Evolutionary conservation across 2,888 invertebrate genomes (phyloP).

Genomic region (Polydrusus tereticollis): DNA sequence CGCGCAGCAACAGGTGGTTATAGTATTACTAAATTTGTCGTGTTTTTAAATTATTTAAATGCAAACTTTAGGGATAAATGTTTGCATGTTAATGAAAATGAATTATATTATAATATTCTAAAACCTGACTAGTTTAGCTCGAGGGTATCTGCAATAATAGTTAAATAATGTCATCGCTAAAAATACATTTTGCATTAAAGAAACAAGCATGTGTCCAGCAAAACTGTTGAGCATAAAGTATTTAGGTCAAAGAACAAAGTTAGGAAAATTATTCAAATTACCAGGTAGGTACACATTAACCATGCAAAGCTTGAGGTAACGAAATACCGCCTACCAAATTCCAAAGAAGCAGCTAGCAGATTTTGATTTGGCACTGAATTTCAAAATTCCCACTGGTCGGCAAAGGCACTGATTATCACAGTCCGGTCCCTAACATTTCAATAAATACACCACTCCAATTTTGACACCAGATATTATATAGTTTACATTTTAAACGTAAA

Average conservation of each 20-base stretch:
- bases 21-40: conserved; percentile 8
- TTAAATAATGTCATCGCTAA: conserved; percentile 56
- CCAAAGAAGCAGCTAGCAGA: conserved; percentile 57
- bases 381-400: conserved; percentile 1
- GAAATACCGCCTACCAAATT: conserved; percentile 64
- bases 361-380: conserved; percentile 41
- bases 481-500: conserved; percentile 25
- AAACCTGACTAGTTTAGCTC: conserved; percentile 24
- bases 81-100: conserved; percentile 13
- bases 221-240: conserved; percentile 7
- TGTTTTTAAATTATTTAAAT: not conserved
- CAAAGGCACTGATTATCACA: conserved; percentile 15
- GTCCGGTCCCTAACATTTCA: conserved; percentile 28
- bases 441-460: conserved; percentile 24
- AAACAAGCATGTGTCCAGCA: not conserved
- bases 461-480: conserved; percentile 7
- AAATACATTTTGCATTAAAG: conserved; percentile 52
- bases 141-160: conserved; percentile 28
- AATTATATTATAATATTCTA: conserved; percentile 18
- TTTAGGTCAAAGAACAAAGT: conserved; percentile 11
- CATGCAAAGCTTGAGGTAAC: conserved; percentile 28
- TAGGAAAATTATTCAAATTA: conserved; percentile 13
- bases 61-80: not conserved
- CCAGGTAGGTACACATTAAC: conserved; percentile 27
- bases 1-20: conserved; percentile 24